phyloP scores from a whole-genome alignment of 2,113 vertebrate genomes.

The Ochotona princeps region DNA sequence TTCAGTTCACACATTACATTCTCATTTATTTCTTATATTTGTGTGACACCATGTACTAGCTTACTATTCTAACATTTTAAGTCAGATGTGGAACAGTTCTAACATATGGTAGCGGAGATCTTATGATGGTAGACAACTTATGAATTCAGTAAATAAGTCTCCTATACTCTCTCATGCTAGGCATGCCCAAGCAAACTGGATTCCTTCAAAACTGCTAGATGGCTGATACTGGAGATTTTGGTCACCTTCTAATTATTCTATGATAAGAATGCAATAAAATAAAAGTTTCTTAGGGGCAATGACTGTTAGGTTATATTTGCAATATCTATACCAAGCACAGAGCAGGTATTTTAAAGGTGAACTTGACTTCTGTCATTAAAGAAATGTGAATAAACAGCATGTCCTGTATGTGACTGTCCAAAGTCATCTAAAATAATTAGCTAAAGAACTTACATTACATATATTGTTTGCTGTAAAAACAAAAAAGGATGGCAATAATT shows the following conservation, averaged over 20 bases:
- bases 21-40: slow-evolving; percentile 24
- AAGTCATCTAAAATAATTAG: background rate
- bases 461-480: background rate
- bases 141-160: slow-evolving; percentile 23
- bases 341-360: background rate
- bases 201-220: background rate
- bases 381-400: background rate
- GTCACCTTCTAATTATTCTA: background rate
- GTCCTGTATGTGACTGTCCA: background rate
- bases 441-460: background rate
- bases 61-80: slow-evolving; percentile 41
- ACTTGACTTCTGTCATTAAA: background rate
- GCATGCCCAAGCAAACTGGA: background rate
- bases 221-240: background rate
- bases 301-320: background rate
- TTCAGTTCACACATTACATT: background rate
- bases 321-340: background rate
- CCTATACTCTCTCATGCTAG: background rate
- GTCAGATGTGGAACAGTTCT: background rate
- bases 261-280: background rate
- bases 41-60: background rate
- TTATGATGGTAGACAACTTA: background rate
- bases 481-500: background rate
- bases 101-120: background rate
- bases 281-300: slow-evolving; percentile 26